Evolutionary conservation across 2,113 vertebrate species (phyloP), one percentile per base, ranked within the genome.

Genomic region (Nothoprocta perdicaria): DNA sequence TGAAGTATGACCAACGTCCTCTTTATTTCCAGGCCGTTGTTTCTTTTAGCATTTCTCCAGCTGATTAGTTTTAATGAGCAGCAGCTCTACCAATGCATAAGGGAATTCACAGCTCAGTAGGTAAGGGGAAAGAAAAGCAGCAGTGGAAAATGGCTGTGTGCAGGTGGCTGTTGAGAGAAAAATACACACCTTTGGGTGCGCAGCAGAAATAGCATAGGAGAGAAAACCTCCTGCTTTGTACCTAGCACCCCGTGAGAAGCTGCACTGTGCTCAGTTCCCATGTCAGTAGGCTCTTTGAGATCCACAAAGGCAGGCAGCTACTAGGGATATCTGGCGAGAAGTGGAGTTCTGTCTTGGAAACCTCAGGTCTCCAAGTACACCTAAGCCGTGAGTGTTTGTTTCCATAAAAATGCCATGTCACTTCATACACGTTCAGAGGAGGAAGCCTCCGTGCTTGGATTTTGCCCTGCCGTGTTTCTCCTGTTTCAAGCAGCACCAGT

Each of bases 21-120:
- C 76, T 94, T 92, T 88, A 89, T 91, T 93, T 85, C 74, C 1
- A 2, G 80, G 43, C 89, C 23, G n/a, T 95, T 93, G 72, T 93
- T 96, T 95, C 81, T 83, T 94, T 69, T 86, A 91, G 92, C 96
- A 95, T 96, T 96, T 95, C 94, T 93, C 95, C 87, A 92, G 96
- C 85, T 97, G 95, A 96, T 96, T 92, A 95, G 85, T 89, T 96
- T 94, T 97, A 97, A 97, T 61, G 93, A 97, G 95, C 90, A 93
- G 96, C 75, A 79, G 65, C 74, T 96, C 63, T 60, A 83, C 45
- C 2, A 15, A 86, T 73, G 84, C 89, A 67, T 80, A 62, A 91
- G 93, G 90, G 93, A 95, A 96, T 96, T 91, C 89, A 91, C 61
- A 92, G 84, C 93, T 92, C 72, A 79, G 55, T 61, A 89, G 92